Conservation (phyloP, 2,888 invertebrate genomes). For the Trichacis sp. region DNA sequence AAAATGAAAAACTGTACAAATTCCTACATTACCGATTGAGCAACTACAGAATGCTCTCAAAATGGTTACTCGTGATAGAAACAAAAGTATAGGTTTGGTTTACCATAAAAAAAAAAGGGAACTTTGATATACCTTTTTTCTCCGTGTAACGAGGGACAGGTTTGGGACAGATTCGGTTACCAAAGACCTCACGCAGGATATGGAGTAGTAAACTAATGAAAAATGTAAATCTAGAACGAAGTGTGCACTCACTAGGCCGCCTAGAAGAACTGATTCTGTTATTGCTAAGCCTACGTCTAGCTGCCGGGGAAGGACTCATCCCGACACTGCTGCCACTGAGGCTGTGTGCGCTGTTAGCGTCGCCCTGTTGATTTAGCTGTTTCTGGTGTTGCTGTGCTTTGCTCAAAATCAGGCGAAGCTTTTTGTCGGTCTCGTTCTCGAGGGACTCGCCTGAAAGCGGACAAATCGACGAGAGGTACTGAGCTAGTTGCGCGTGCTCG, state of each 20-base stretch:
- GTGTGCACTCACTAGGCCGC: conserved; percentile 66
- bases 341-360: conserved; percentile 56
- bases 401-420: conserved; percentile 85
- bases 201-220: too few species aligned
- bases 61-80: too few species aligned
- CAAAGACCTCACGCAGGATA: too few species aligned
- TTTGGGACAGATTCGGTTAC: too few species aligned
- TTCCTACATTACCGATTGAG: too few species aligned
- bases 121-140: too few species aligned
- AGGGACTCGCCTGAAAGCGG: conserved; percentile 85
- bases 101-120: neutral
- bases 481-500: conserved; percentile 83
- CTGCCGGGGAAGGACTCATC: conserved; percentile 69
- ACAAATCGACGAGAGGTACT: conserved; percentile 86
- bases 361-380: conserved; percentile 80
- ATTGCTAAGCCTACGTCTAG: conserved; percentile 69
- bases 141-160: too few species aligned
- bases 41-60: too few species aligned
- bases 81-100: neutral
- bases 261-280: conserved; percentile 70
- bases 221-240: neutral
- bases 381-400: conserved; percentile 93
- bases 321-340: conserved; percentile 56
- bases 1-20: too few species aligned
- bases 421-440: conserved; percentile 89